Percentiles rank a stretch among this genome's conserved stretches.
phyloP scores from a whole-genome alignment of 2,888 invertebrate species.

The Phalangium opilio region DNA sequence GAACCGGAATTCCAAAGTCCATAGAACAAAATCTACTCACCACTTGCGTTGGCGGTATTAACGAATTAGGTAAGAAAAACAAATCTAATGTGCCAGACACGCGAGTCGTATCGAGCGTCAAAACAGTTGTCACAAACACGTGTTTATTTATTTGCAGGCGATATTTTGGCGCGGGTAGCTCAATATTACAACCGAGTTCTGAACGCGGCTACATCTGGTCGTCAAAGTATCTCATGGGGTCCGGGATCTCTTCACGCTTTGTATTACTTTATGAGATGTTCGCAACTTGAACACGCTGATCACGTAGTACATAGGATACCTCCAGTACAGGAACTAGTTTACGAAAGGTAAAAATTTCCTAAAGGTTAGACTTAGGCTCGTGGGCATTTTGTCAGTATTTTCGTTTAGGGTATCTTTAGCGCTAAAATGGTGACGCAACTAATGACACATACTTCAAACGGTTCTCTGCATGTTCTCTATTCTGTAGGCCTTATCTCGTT shows the following conservation, averaged over 20 bases:
- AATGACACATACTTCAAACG: no score
- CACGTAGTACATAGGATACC: slow-evolving; percentile 5
- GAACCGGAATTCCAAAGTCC: slow-evolving; percentile 10
- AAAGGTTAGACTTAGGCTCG: no score
- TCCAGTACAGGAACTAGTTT: slow-evolving; percentile 51
- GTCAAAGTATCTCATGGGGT: slow-evolving; percentile 26
- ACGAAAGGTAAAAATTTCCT: slow-evolving; percentile 42
- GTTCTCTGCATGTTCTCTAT: no score
- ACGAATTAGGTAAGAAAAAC: slow-evolving; percentile 41
- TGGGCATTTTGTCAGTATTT: no score
- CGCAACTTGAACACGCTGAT: slow-evolving; percentile 58
- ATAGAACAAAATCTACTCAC: slow-evolving; percentile 58
- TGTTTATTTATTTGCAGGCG: slow-evolving; percentile 12
- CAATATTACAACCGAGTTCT: slow-evolving; percentile 21
- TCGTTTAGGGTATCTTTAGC: no score
- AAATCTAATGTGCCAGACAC: background rate
- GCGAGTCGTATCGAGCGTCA: background rate
- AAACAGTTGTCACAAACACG: background rate
- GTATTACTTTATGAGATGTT: slow-evolving; percentile 84
- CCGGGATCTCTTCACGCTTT: slow-evolving; percentile 58
- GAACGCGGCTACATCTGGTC: slow-evolving; percentile 1
- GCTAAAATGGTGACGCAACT: no score
- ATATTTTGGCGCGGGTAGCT: slow-evolving; percentile 17
- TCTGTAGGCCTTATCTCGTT: slow-evolving; percentile 57
- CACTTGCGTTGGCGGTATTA: slow-evolving; percentile 71